Evolutionary conservation across 2,797 vertebrate genomes (phyloP), one percentile per base, ranked within the genome.

Genomic region (Pristis pectinata): DNA sequence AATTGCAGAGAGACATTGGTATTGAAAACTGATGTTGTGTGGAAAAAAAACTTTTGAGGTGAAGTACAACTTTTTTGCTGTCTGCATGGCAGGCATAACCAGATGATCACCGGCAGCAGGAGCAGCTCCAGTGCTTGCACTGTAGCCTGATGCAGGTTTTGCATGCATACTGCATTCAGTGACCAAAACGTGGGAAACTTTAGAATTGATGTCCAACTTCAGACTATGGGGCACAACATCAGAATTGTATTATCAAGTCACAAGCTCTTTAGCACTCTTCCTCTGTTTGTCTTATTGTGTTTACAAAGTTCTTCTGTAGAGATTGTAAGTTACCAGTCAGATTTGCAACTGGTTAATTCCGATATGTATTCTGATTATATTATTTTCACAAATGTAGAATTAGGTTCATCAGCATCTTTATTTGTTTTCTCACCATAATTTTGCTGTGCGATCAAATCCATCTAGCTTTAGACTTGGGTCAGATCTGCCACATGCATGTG

Each of bases 71-170:
- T 76, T 94, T 76, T 74, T 94, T 76, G 95, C 95, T 95, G 96
- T 97, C 96, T 97, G 96, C 96, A 96, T 96, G 97, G 97, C 97
- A 97, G 97, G 96, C 96, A 94, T 95, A 95, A 96, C 95, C 95
- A 97, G 96, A 95, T 96, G 96, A 97, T 96, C 94, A 94, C 96
- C 96, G 96, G 97, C 96, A 94, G 70, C 27, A 53, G 41, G 27
- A 64, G 44, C 49, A 19, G 11, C 41, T 53, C 27, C 30, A 17
- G 27, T 34, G 27, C 70, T 76, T 49, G 27, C 27, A 15, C 3
- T 49, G 92, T 15, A 15, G 49, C 67, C 92, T 53, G 37, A 49
- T 67, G 92, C 67, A 53, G 24, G 41, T 74, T 76, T 94, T 41
- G 6, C 70, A 24, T 44, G 30, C n/a, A 67, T 17, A 70, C 41